phyloP scores from a whole-genome alignment of 2,888 invertebrate genomes.

The Thysanoteuthis rhombus region DNA sequence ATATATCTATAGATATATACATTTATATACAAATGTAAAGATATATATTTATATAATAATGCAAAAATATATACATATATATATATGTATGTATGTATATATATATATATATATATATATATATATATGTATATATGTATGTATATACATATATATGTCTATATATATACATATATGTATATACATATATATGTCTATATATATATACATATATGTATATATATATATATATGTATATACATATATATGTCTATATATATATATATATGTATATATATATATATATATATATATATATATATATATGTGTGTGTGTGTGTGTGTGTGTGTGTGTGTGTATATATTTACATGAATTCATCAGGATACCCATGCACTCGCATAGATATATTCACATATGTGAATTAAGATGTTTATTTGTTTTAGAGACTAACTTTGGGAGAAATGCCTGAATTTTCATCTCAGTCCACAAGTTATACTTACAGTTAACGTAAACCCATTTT shows the following conservation, averaged over 20 bases:
- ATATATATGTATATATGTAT: background rate
- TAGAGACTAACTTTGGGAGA: no score
- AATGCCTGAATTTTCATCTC: no score
- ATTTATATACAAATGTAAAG: background rate
- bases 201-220: background rate
- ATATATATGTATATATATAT: background rate
- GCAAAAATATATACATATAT: background rate
- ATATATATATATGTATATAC: background rate
- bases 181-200: background rate
- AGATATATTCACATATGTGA: no score
- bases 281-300: constrained; percentile 2
- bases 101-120: background rate
- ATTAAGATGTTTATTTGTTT: no score
- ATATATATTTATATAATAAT: background rate
- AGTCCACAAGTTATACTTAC: no score
- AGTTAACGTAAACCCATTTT: no score
- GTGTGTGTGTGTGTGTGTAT: background rate
- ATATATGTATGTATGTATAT: constrained; percentile 16
- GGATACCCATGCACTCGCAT: no score
- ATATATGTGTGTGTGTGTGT: background rate
- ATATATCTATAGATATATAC: background rate
- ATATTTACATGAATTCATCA: background rate
- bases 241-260: background rate
- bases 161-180: background rate
- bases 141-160: background rate